Evolutionary conservation across 1,140 invertebrate species (phyloP).

Genomic region (Eurosta solidaginis): DNA sequence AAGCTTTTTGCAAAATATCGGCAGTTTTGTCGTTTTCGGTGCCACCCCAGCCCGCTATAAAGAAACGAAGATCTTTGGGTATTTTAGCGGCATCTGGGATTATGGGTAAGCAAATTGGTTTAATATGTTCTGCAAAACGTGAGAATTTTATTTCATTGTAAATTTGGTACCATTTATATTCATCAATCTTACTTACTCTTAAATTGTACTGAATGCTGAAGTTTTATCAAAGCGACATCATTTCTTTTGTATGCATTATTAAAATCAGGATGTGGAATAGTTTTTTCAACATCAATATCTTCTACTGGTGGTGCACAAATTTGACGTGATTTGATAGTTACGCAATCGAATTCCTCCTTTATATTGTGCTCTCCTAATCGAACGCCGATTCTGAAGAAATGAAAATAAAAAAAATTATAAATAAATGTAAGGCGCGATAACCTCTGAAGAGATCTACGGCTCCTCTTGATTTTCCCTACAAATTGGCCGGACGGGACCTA

Average conservation of each 20-base stretch:
- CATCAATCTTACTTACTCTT: conserved; percentile 31
- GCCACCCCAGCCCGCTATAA: conserved; percentile 51
- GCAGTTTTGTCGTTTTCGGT: conserved; percentile 37
- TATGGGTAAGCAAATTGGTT: conserved; percentile 51
- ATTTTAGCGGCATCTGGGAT: conserved; percentile 32
- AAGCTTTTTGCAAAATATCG: conserved; percentile 9
- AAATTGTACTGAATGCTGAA: conserved; percentile 39
- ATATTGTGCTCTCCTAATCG: conserved; percentile 70
- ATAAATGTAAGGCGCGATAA: not conserved
- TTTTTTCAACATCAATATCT: conserved; percentile 63
- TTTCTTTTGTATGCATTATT: conserved; percentile 63
- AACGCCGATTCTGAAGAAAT: conserved; percentile 58
- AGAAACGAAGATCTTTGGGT: conserved; percentile 42
- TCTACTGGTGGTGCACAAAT: conserved; percentile 62
- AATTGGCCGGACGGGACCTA: too few species aligned
- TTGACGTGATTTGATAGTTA: conserved; percentile 39
- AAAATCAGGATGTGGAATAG: conserved; percentile 67
- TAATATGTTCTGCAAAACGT: conserved; percentile 42
- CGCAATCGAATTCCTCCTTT: conserved; percentile 63
- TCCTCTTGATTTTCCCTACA: too few species aligned
- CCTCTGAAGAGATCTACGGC: not conserved
- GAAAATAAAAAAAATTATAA: not conserved
- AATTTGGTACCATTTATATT: not conserved
- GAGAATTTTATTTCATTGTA: not conserved
- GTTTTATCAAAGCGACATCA: conserved; percentile 69